A percentile compares a stretch with the other conserved stretches of the same genome.
Evolutionary conservation across 2,888 invertebrate genomes (phyloP).

Genomic region (Melieria picta): DNA sequence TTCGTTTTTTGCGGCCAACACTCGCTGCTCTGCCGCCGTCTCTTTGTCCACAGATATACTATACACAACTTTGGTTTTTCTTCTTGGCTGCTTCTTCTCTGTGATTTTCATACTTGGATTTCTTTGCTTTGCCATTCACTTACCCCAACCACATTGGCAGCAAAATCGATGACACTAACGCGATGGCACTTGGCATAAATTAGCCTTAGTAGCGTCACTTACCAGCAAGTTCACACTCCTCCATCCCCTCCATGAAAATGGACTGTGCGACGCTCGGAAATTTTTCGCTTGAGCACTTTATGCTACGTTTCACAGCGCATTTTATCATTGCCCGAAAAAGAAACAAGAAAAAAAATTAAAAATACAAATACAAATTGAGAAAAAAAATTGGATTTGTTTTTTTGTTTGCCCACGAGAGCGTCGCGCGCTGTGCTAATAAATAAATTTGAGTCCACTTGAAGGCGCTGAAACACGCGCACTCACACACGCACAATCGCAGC

Average conservation of each 20-base stretch:
- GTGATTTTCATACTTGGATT: no score
- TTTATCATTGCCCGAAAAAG: constrained; percentile 6
- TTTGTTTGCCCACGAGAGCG: no score
- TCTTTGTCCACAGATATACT: not conserved
- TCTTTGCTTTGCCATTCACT: no score
- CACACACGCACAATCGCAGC: no score
- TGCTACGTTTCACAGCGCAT: constrained; percentile 23
- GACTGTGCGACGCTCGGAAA: constrained; percentile 7
- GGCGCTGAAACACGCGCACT: no score
- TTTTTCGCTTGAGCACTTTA: constrained; percentile 12
- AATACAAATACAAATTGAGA: no score
- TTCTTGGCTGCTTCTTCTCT: no score
- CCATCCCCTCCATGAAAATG: constrained; percentile 1
- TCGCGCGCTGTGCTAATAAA: no score
- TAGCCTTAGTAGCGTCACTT: constrained; percentile 42
- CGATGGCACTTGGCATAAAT: constrained; percentile 17
- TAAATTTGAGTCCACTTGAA: no score
- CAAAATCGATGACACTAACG: no score
- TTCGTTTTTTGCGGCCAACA: constrained; percentile 11
- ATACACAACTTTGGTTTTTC: not conserved
- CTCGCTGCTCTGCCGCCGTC: constrained; percentile 33
- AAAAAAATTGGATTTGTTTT: no score
- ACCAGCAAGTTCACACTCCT: constrained; percentile 20
- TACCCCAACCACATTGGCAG: no score
- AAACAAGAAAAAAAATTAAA: not conserved